Evolutionary conservation across 2,113 vertebrate species (phyloP).

Genomic region (Phyllopteryx taeniolatus): DNA sequence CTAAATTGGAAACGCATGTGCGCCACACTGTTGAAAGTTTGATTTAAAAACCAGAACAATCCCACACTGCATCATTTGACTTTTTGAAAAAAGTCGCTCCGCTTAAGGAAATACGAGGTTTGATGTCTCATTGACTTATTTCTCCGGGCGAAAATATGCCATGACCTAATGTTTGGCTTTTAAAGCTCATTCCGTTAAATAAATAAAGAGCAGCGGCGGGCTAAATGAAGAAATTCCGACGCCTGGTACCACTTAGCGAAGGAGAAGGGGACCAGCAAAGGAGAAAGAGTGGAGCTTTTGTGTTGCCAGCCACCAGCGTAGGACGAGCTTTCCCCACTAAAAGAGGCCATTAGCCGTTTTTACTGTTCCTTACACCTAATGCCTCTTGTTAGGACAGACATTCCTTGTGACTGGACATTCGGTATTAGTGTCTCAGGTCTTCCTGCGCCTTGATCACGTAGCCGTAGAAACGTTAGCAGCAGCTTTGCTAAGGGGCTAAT

Average conservation of each 20-base stretch:
- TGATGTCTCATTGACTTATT: slow-evolving; percentile 69
- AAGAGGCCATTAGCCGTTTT: slow-evolving; percentile 45
- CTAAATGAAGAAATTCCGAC: slow-evolving; percentile 66
- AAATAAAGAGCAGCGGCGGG: slow-evolving; percentile 66
- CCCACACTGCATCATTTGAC: slow-evolving; percentile 60
- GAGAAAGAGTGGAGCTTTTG: slow-evolving; percentile 68
- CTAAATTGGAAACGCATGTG: slow-evolving; percentile 76
- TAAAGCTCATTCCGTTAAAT: slow-evolving; percentile 73
- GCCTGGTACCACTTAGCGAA: slow-evolving; percentile 72
- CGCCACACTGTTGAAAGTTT: slow-evolving; percentile 56
- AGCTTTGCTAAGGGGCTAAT: slow-evolving; percentile 60
- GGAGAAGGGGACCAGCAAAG: slow-evolving; percentile 47
- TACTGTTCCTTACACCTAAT: slow-evolving; percentile 30
- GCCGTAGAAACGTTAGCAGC: slow-evolving; percentile 17
- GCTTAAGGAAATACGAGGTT: slow-evolving; percentile 56
- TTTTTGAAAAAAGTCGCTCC: slow-evolving; percentile 40
- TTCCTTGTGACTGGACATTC: slow-evolving; percentile 31
- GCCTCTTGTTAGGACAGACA: slow-evolving; percentile 30
- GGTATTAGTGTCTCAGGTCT: slow-evolving; percentile 16
- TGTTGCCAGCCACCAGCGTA: slow-evolving; percentile 46
- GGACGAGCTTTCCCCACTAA: slow-evolving; percentile 39
- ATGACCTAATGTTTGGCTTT: slow-evolving; percentile 78
- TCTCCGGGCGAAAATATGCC: slow-evolving; percentile 70
- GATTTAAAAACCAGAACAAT: slow-evolving; percentile 62
- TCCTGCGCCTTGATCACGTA: slow-evolving; percentile 21